phyloP scores from a whole-genome alignment of 2,888 invertebrate genomes.

The Leptinotarsa juncta region DNA sequence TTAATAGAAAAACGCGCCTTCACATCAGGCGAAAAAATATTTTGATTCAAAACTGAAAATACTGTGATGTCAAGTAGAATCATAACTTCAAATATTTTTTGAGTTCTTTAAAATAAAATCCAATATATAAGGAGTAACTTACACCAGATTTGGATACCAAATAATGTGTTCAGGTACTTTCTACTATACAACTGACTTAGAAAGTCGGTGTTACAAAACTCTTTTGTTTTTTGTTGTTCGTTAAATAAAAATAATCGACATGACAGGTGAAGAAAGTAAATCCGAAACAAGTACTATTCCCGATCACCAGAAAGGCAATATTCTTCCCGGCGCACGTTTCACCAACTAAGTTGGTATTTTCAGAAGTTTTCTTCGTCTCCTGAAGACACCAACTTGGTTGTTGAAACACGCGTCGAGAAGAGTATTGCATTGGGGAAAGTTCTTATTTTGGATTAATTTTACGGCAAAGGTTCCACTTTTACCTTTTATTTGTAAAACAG shows the following conservation, averaged over 20 bases:
- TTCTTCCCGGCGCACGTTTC: too few relatives aligned
- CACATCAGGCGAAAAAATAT: slow-evolving; percentile 2
- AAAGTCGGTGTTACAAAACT: neutral
- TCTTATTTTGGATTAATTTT: too few relatives aligned
- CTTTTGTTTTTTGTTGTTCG: neutral
- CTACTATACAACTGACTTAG: neutral
- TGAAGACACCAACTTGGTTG: too few relatives aligned
- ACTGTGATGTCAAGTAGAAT: slow-evolving; percentile 43
- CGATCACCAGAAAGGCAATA: too few relatives aligned
- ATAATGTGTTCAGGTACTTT: slow-evolving; percentile 30
- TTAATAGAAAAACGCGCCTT: slow-evolving; percentile 3
- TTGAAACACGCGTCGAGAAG: too few relatives aligned
- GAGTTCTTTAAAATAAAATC: slow-evolving; percentile 36
- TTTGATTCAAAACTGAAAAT: slow-evolving; percentile 31
- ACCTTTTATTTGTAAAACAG: neutral
- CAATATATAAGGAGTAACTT: slow-evolving; percentile 31
- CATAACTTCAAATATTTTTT: slow-evolving; percentile 22
- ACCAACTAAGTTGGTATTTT: too few relatives aligned
- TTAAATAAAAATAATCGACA: neutral
- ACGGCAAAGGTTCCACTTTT: too few relatives aligned
- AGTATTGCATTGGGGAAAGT: too few relatives aligned
- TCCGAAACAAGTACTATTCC: too few relatives aligned
- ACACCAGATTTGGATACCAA: slow-evolving; percentile 16
- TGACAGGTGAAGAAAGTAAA: neutral
- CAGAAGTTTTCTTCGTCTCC: too few relatives aligned